Conservation (phyloP, 1,140 invertebrate genomes). For the Pachyrhynchus sulphureomaculatus region DNA sequence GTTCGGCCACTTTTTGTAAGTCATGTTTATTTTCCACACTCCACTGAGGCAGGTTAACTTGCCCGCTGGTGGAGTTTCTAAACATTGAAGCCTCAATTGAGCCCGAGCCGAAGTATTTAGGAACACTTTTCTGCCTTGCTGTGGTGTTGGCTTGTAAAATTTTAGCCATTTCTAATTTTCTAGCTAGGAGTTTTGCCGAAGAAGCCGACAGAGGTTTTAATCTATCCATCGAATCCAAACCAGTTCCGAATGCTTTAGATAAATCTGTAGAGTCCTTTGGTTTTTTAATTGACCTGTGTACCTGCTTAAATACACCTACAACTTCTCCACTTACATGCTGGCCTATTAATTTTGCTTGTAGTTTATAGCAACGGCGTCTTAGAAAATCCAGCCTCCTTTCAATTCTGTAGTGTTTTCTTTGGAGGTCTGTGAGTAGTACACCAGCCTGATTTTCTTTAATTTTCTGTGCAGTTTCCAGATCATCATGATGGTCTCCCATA, state of each 20-base stretch:
- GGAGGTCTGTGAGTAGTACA: slow-evolving; percentile 52
- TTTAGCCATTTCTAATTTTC: slow-evolving; percentile 55
- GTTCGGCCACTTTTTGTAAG: slow-evolving; percentile 66
- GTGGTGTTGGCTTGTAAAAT: slow-evolving; percentile 46
- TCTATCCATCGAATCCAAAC: slow-evolving; percentile 28
- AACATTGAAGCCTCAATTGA: slow-evolving; percentile 53
- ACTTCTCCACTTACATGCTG: slow-evolving; percentile 75
- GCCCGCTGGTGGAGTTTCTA: slow-evolving; percentile 47
- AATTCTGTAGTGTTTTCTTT: slow-evolving; percentile 61
- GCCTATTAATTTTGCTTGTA: slow-evolving; percentile 71
- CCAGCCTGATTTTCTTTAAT: slow-evolving; percentile 46
- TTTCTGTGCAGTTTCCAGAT: slow-evolving; percentile 41
- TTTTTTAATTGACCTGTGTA: slow-evolving; percentile 58
- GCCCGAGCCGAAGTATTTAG: slow-evolving; percentile 64
- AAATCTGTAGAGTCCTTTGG: slow-evolving; percentile 33
- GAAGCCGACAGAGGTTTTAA: slow-evolving; percentile 53
- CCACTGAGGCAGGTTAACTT: slow-evolving; percentile 55
- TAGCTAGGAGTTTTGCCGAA: slow-evolving; percentile 58
- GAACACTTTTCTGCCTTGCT: slow-evolving; percentile 44
- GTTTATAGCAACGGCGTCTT: slow-evolving; percentile 69
- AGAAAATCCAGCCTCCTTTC: slow-evolving; percentile 70
- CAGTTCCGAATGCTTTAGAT: neutral
- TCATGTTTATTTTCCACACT: slow-evolving; percentile 54
- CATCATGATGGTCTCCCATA: slow-evolving; percentile 55
- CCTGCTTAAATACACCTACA: slow-evolving; percentile 68